A percentile compares a stretch with the other conserved stretches of the same genome.
These are phyloP conservation scores for Luehdorfia chinensis DNA, from an alignment of 1,140 invertebrate genomes.

Conservation along the genomic window DNA sequence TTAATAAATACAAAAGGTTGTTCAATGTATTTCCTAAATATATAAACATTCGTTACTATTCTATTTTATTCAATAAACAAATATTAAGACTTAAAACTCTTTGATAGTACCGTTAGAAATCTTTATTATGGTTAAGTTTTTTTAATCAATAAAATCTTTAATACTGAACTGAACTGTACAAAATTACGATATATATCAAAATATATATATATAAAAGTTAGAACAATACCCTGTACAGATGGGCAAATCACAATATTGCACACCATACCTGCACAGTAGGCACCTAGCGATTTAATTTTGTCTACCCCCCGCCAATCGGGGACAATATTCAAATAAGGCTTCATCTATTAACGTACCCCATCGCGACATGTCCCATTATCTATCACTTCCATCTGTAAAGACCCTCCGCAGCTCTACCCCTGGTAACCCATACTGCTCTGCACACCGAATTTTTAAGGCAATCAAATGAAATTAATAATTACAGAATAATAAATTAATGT, in stretches of 20 bases:
- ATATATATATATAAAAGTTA: too few relatives aligned
- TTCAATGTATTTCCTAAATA: not conserved
- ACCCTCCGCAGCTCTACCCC: constrained; percentile 36
- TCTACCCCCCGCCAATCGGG: constrained; percentile 62
- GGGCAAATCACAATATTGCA: constrained; percentile 6
- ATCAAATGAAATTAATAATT: constrained; percentile 24
- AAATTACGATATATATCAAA: too few relatives aligned
- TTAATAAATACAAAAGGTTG: not conserved
- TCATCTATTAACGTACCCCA: constrained; percentile 68
- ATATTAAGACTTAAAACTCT: too few relatives aligned
- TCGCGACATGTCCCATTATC: constrained; percentile 65
- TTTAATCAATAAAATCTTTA: too few relatives aligned
- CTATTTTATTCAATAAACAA: too few relatives aligned
- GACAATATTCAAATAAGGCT: constrained; percentile 75
- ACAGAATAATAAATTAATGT: too few relatives aligned
- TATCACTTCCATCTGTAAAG: constrained; percentile 54
- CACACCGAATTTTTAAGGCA: constrained; percentile 36
- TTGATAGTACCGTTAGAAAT: too few relatives aligned
- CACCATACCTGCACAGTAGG: constrained; percentile 53
- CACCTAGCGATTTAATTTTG: constrained; percentile 65
- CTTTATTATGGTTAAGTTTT: too few relatives aligned
- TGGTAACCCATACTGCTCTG: constrained; percentile 20
- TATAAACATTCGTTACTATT: not conserved
- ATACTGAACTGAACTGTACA: too few relatives aligned
- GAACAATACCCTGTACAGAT: not conserved